Base-by-base conservation (phyloP, 2,888 invertebrate species). In the Galeopsomyia nigrocyanea region DNA sequence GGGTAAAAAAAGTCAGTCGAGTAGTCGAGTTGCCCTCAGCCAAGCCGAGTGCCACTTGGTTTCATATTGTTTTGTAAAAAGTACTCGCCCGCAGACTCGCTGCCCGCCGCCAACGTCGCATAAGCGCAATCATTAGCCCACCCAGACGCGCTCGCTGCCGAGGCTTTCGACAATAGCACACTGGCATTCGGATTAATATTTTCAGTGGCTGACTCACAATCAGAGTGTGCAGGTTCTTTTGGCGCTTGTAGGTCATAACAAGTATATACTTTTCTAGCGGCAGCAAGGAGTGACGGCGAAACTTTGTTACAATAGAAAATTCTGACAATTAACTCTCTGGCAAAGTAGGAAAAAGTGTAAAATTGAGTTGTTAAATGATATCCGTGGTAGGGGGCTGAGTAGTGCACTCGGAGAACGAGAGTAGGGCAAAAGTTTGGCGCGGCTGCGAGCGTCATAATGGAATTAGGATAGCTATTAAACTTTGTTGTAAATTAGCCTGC, bases 1-100 rank as follows among this genome's bases (percentile, higher is more conserved):
- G 13, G 7, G 7, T 39, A 39, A 39, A 61, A 68, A 81, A 81
- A 81, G 80, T 78, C 77, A 78, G 77, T 79, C 77, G 77, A 80
- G 81, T 79, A 79, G 80, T 19, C 17, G 17, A 53, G 53, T 79
- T 80, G 77, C 78, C 74, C 75, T 39, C 7, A 39, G 76, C 70
- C 65, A 74, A 63, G 78, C 76, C 77, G 81, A 82, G 82, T 79
- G 81, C 77, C 76, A 76, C 80, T 80, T 75, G 79, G 79, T 77
- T 77, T 78, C 78, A 79, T 81, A 82, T 82, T 82, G 81, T 81
- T 78, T 75, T 76, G 72, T 71, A 74, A 66, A 73, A 76, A 75
- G 76, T 73, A 67, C 75, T 68, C 78, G 53, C 26, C 39, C 2
- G 10, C 39, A 58, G 57, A 58, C 70, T 10, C 21, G 13, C 55